Base-by-base conservation (phyloP, 2,113 vertebrate species). In the Typhlomys cinereus region DNA sequence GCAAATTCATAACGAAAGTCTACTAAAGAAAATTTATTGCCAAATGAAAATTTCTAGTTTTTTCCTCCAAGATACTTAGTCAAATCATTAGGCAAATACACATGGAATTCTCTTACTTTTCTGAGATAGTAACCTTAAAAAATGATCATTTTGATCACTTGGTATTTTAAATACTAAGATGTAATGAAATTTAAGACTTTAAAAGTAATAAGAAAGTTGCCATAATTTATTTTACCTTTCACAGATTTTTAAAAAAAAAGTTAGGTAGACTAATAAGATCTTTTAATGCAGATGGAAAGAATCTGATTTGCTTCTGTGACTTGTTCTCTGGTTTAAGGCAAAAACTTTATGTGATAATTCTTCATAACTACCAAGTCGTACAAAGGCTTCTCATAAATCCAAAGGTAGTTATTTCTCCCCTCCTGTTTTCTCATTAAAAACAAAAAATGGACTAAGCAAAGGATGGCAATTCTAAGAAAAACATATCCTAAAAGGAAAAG, bases 151-250 rank as follows among this genome's bases (percentile, higher is more conserved):
- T 88, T 89, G 67, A 59, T 25, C 23, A n/a, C 57, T 76, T 79
- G 2, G 39, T 93, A 59, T 73, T 79, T 89, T 85, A 71, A 94
- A 78, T 79, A 8, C 20, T 73, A 82, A 74, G 14, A 81, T 71
- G 64, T 1, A 73, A 50, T 79, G 31, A 50, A 90, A 86, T 15
- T 70, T 54, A 62, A 15, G 9, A 70, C 23, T 5, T 48, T 75
- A 80, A 94, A 88, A 57, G 1, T 44, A 83, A n/a, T 82, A 61
- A 88, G 14, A 70, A 84, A 90, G 93, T 52, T 88, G 21, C 17
- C 50, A 31, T 59, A 4, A 74, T 39, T 85, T 84, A 46, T 74
- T 67, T 64, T 83, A 46, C 84, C 89, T 84, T 78, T 92, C 62
- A 86, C 12, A 71, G 23, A 66, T 87, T 83, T 75, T 91, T 52